phyloP scores from a whole-genome alignment of 2,113 vertebrate species.

The Malaclemys terrapin region DNA sequence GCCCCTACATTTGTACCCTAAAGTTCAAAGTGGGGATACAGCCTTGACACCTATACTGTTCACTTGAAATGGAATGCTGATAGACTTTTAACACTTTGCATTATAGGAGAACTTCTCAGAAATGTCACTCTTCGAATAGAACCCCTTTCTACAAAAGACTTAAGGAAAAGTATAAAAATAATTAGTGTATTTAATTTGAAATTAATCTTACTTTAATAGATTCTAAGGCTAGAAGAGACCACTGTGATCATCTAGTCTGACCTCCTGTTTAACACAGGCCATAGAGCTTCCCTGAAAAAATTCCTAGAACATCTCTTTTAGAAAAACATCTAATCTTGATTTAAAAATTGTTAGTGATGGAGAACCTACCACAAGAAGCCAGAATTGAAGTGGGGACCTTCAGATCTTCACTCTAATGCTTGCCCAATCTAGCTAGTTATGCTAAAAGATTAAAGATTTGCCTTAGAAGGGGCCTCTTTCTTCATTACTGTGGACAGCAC shows the following conservation, averaged over 20 bases:
- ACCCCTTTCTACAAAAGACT: constrained; percentile 19
- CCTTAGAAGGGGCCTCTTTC: no score
- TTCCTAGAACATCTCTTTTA: no score
- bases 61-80: not conserved
- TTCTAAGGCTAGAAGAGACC: not conserved
- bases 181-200: constrained; percentile 13
- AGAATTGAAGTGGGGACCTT: not conserved
- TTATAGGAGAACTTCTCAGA: constrained; percentile 36
- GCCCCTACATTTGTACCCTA: no score
- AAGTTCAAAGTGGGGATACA: no score
- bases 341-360: no score
- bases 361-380: not conserved
- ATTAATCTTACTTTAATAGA: not conserved
- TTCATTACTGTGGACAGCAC: no score
- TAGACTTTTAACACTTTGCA: constrained; percentile 14
- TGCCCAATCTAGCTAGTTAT: not conserved
- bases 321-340: no score
- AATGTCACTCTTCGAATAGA: constrained; percentile 44
- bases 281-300: no score
- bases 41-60: constrained; percentile 3
- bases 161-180: constrained; percentile 41
- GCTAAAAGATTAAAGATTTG: no score
- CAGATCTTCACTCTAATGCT: not conserved
- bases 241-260: not conserved
- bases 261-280: no score